Evolutionary conservation across 2,797 vertebrate species (phyloP).

Genomic region (Vultur gryphus): DNA sequence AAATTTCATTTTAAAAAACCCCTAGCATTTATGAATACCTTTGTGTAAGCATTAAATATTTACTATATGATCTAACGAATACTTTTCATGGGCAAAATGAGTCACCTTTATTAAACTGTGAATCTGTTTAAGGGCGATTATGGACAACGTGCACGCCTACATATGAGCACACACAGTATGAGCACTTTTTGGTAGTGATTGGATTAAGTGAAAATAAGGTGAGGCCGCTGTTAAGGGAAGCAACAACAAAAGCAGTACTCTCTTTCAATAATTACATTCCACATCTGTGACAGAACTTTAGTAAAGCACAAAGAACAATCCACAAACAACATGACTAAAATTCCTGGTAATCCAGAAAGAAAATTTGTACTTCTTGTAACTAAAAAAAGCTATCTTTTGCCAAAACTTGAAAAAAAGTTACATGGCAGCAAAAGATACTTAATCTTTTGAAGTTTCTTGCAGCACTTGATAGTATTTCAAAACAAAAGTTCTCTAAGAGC

Average conservation of each 20-base stretch:
- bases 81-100: not conserved
- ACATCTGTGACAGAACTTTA: constrained; percentile 32
- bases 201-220: constrained; percentile 52
- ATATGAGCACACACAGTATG: not conserved
- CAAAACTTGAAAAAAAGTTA: not conserved
- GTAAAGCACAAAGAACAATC: constrained; percentile 21
- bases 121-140: not conserved
- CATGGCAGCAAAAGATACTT: not conserved
- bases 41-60: not conserved
- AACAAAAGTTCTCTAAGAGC: constrained; percentile 54
- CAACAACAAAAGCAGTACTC: constrained; percentile 35
- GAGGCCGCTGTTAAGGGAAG: constrained; percentile 44
- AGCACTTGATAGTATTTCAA: constrained; percentile 46
- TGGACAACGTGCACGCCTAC: not conserved
- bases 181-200: not conserved
- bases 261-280: constrained; percentile 45
- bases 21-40: not conserved
- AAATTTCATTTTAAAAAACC: not conserved
- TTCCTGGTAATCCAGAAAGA: not conserved
- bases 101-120: not conserved
- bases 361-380: not conserved
- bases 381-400: not conserved
- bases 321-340: not conserved
- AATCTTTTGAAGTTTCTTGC: constrained; percentile 43
- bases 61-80: not conserved